These are phyloP conservation scores for Perodicticus potto DNA, from an alignment of 2,797 vertebrate genomes.

Conservation along the genomic window DNA sequence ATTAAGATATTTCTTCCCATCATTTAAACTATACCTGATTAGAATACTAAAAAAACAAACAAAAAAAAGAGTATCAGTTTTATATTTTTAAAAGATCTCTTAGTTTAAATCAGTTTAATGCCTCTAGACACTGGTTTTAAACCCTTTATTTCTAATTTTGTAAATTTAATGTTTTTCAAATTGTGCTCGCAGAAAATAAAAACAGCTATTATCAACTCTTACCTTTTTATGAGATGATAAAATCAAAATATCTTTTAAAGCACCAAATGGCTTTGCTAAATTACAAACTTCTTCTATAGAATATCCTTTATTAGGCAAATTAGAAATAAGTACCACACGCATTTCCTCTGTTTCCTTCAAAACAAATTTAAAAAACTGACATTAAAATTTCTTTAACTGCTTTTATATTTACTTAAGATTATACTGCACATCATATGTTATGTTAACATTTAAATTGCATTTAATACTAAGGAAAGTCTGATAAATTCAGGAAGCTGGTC, in stretches of 20 bases:
- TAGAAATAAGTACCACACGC: slow-evolving; percentile 90
- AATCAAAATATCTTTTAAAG: slow-evolving; percentile 88
- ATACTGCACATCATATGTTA: slow-evolving; percentile 17
- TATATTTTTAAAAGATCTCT: slow-evolving; percentile 51
- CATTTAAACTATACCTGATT: background rate
- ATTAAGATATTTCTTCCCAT: background rate
- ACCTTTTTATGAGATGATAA: slow-evolving; percentile 91
- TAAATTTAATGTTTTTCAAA: slow-evolving; percentile 58
- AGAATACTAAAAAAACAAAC: background rate
- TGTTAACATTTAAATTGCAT: slow-evolving; percentile 48
- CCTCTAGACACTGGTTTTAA: slow-evolving; percentile 55
- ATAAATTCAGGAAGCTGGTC: background rate
- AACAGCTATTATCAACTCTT: slow-evolving; percentile 66
- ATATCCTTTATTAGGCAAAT: slow-evolving; percentile 89
- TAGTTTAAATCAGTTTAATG: slow-evolving; percentile 26
- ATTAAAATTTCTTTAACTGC: slow-evolving; percentile 57
- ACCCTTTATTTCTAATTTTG: background rate
- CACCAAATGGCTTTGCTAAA: slow-evolving; percentile 90
- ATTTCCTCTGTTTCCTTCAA: slow-evolving; percentile 87
- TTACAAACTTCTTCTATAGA: slow-evolving; percentile 89
- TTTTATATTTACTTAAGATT: slow-evolving; percentile 43
- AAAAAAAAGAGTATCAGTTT: slow-evolving; percentile 33
- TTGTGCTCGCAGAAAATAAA: background rate
- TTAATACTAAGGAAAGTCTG: slow-evolving; percentile 20
- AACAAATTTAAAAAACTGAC: slow-evolving; percentile 21